phyloP scores from a whole-genome alignment of 2,797 vertebrate genomes.

The Acropternis orthonyx region DNA sequence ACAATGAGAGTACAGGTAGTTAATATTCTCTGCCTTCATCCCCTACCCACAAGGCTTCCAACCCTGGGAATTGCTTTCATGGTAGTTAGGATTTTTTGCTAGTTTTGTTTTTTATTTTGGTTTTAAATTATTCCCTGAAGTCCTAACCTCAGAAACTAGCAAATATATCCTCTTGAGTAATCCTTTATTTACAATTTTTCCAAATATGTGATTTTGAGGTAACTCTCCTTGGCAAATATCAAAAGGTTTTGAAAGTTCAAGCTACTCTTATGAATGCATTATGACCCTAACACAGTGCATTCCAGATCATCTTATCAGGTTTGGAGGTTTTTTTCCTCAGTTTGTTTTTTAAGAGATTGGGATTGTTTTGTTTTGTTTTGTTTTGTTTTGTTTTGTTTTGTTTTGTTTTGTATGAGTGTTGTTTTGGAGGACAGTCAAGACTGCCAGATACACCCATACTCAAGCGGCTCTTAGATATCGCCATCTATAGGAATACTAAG shows the following conservation, averaged over 20 bases:
- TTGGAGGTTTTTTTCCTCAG: background rate
- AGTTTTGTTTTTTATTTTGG: background rate
- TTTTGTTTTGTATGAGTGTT: background rate
- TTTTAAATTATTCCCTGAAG: slow-evolving; percentile 16
- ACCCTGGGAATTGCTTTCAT: background rate
- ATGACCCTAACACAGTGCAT: background rate
- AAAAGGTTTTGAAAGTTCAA: background rate
- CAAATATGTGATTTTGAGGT: background rate
- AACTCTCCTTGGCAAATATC: background rate
- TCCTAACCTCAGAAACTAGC: background rate
- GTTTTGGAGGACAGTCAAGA: background rate
- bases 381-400: background rate
- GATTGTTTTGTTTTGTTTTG: background rate
- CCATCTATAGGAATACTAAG: background rate
- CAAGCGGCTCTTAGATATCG: background rate
- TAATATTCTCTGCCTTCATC: background rate
- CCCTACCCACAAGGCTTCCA: background rate
- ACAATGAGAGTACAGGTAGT: background rate
- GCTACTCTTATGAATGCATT: background rate
- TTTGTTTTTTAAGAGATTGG: background rate
- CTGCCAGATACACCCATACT: background rate
- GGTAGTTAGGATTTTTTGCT: background rate
- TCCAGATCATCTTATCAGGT: background rate
- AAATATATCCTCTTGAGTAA: background rate
- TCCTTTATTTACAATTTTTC: slow-evolving; percentile 6